Base-by-base conservation (phyloP, 2,797 vertebrate species). In the Pangasius larnaudii region DNA sequence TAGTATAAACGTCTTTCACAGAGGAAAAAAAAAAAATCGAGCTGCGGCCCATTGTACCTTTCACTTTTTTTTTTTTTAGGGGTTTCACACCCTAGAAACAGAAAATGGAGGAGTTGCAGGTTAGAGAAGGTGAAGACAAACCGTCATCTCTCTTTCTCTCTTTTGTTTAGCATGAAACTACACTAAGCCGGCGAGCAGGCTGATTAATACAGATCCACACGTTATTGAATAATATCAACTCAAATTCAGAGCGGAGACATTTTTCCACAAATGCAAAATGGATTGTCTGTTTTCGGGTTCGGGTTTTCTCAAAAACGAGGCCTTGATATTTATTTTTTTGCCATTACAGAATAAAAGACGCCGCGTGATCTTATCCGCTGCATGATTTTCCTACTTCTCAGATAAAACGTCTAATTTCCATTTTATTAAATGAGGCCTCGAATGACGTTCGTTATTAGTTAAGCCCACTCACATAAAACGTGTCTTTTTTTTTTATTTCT, bases 41-140 rank as follows among this genome's bases (percentile, higher is more conserved):
- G 18, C 36, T 30, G 42, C 1, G 46, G 33, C 14, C 22, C 30
- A n/a, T n/a, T 13, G 51, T 53, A 65, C 5, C 61, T 84, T 82
- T 90, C 13, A 81, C 58, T 80, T 33, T 88, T 75, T 85, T 33
- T 46, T 58, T 71, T 82, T 39, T 69, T 6, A 33, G 16, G 61
- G 7, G 8, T 69, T 84, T 79, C 27, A 87, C 49, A 46, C 33
- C 6, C 16, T 86, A 51, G 27, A 67, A 83, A 58, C 13, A 67
- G 46, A 89, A 88, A 49, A 69, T 72, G 49, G 24, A n/a, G n/a
- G 42, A 51, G 72, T 24, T 30, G 49, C 27, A 86, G 46, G 46
- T 86, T 51, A 78, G 46, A 65, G 27, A 83, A 83, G n/a, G 16
- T 67, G 63, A 84, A 51, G 42, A 51, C 63, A 67, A 51, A 51